phyloP scores from a whole-genome alignment of 2,113 vertebrate species.

The Sceloporus undulatus region DNA sequence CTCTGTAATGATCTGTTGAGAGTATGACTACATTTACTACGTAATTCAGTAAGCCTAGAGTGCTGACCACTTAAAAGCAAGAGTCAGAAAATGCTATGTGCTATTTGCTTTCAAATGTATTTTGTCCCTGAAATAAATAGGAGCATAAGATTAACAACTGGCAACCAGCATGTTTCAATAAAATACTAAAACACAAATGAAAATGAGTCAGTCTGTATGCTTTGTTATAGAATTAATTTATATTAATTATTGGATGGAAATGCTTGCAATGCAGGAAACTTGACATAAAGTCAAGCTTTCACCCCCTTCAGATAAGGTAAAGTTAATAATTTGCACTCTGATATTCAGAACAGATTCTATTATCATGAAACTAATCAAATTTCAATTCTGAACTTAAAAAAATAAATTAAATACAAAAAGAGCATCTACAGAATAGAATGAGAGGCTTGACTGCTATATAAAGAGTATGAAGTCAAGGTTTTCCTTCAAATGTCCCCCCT shows the following conservation, averaged over 20 bases:
- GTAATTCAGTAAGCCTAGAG: neutral
- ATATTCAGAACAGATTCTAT: neutral
- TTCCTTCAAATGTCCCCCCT: neutral
- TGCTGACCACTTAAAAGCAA: neutral
- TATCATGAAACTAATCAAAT: neutral
- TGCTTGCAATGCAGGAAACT: neutral
- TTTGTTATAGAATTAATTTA: neutral
- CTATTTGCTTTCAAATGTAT: neutral
- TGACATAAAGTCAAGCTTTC: neutral
- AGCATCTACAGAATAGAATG: neutral
- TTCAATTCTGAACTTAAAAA: neutral
- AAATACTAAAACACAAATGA: neutral
- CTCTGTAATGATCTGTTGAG: neutral
- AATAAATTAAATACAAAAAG: neutral
- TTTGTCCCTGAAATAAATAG: neutral
- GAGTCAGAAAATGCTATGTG: neutral
- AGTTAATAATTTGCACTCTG: neutral
- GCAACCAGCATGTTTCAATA: neutral
- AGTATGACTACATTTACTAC: neutral
- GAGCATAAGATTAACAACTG: neutral
- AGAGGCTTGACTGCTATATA: no score
- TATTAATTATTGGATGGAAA: neutral
- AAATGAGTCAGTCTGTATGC: neutral
- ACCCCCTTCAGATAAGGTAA: neutral
- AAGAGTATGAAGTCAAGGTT: neutral